These are phyloP conservation scores for Halcyon badia DNA, from an alignment of 2,797 vertebrate genomes.

Conservation along the genomic window DNA sequence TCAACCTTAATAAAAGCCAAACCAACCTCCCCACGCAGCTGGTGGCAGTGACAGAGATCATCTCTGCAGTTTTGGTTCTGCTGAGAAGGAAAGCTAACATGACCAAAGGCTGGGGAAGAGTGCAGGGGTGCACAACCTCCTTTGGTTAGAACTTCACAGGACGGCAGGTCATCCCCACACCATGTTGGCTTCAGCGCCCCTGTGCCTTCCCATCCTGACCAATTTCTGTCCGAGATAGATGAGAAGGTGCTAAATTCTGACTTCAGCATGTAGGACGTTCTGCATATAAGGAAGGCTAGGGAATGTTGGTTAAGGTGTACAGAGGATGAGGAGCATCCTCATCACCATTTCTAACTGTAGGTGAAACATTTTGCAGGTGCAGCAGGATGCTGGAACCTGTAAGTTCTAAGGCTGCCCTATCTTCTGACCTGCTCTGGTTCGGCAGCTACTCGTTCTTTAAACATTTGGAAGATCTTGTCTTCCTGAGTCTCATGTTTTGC, in stretches of 20 bases:
- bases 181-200: fast-evolving
- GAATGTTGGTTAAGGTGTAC: background rate
- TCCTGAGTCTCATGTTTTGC: slow-evolving; percentile 92
- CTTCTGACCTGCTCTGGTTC: slow-evolving; percentile 92
- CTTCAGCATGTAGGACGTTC: background rate
- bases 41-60: background rate
- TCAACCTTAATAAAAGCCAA: background rate
- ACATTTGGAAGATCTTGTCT: slow-evolving; percentile 87
- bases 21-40: background rate
- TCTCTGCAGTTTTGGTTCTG: background rate
- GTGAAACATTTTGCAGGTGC: background rate
- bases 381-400: background rate
- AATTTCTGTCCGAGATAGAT: background rate
- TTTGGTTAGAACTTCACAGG: background rate
- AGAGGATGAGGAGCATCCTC: background rate
- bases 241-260: background rate
- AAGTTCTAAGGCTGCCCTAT: background rate
- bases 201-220: background rate
- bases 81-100: background rate
- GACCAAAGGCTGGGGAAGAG: background rate
- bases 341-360: fast-evolving
- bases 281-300: background rate
- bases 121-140: background rate
- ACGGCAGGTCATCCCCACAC: background rate
- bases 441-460: slow-evolving; percentile 86